phyloP scores from a whole-genome alignment of 2,888 invertebrate genomes.

The Caenorhabditis parvicauda region DNA sequence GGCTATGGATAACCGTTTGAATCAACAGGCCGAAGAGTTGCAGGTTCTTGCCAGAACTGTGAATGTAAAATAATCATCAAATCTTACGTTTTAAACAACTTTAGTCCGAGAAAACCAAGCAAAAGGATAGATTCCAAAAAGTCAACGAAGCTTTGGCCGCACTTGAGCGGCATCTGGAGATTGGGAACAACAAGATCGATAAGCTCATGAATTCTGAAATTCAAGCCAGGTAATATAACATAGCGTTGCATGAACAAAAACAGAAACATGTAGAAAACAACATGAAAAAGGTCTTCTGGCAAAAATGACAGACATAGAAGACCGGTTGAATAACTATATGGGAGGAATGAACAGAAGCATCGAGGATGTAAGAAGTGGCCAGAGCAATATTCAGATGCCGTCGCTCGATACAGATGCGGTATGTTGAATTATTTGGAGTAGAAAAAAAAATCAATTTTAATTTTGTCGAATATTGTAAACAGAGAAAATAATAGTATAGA shows the following conservation, averaged over 20 bases:
- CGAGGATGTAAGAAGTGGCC: slow-evolving; percentile 55
- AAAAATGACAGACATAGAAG: slow-evolving; percentile 56
- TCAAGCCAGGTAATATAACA: slow-evolving; percentile 23
- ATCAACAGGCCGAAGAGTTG: slow-evolving; percentile 32
- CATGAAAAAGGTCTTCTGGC: slow-evolving; percentile 59
- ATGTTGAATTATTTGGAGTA: slow-evolving; percentile 3
- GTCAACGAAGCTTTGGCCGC: slow-evolving; percentile 59
- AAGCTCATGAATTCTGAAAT: slow-evolving; percentile 43
- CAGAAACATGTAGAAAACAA: slow-evolving; percentile 50
- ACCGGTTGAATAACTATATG: slow-evolving; percentile 46
- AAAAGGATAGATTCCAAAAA: slow-evolving; percentile 57
- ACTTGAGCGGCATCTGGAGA: slow-evolving; percentile 55
- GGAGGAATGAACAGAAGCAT: slow-evolving; percentile 51
- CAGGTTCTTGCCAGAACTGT: slow-evolving; percentile 40
- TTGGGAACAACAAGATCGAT: slow-evolving; percentile 59
- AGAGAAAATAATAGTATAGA: too few relatives aligned
- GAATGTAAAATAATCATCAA: slow-evolving; percentile 5
- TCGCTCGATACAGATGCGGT: slow-evolving; percentile 57
- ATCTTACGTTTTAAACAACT: not conserved
- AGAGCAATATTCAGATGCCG: slow-evolving; percentile 51
- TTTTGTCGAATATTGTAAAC: too few relatives aligned
- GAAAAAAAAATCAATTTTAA: too few relatives aligned
- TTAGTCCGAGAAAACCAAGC: slow-evolving; percentile 49
- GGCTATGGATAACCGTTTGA: slow-evolving; percentile 34
- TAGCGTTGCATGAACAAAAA: not conserved